Evolutionary conservation across 2,888 invertebrate genomes (phyloP), one percentile per base, ranked within the genome.

Genomic region (Leucophenga maculata): DNA sequence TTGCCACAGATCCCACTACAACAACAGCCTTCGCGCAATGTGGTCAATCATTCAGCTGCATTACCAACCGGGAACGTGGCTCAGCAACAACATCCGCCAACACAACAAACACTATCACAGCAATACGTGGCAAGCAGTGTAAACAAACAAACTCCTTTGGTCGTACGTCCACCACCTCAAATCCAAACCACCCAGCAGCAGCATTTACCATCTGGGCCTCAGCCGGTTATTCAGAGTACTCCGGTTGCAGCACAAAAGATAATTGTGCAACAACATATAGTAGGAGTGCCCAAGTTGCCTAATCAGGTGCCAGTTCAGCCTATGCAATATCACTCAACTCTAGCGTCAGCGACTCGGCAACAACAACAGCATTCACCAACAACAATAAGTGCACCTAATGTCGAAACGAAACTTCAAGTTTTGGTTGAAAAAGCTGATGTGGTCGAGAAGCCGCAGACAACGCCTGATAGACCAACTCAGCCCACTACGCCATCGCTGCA

Each of bases 151-250:
- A 26, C 75, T 73, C 14, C 74, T 73, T 22, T 78, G 1, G 76
- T 68, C 77, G 75, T 68, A 59, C 72, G 22, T 32, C 68, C 70
- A 14, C 66, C 44, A 13, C 60, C 44, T 55, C 74, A 69, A 68
- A 0, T 54, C 52, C 44, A 72, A 70, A 32, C 66, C 3, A 57
- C 69, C 26, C 73, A 60, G 52, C 65, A 62, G 52, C 68, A 70
- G 32, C 76, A 60, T n/a, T 22, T 60, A 22, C 68, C 52, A 18
- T 64, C 57, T n/a, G 14, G 72, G 4, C 46, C 70, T 1, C 74
- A 74, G 74, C 76, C 86, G 81, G 79, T 86, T 72, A 72, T 88
- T 83, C 75, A 87, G 78, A 77, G 78, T 82, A 79, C 86, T 1
- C 82, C 86, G 11, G 78, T 82, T 20, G 65, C 79, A 11, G 59